phyloP scores from a whole-genome alignment of 92 coral and sea anemone genomes.

The Phymanthus crucifer region DNA sequence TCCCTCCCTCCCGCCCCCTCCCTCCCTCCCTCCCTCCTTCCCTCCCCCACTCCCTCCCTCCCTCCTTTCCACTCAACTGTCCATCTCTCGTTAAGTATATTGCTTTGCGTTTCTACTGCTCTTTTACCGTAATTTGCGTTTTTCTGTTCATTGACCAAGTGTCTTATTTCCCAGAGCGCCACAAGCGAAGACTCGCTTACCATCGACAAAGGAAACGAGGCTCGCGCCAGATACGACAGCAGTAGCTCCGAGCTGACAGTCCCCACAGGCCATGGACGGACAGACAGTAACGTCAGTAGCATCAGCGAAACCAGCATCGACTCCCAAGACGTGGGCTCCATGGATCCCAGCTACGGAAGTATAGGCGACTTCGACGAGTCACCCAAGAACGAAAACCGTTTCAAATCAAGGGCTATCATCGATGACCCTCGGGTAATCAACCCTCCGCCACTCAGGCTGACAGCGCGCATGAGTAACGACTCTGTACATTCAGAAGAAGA shows the following conservation, averaged over 20 bases:
- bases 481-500: constrained; percentile 6
- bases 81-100: not conserved
- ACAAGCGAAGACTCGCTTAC: not conserved
- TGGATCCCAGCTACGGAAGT: constrained; percentile 57
- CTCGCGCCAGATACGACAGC: constrained; percentile 34
- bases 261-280: constrained; percentile 54
- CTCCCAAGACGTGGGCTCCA: constrained; percentile 33
- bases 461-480: constrained; percentile 2
- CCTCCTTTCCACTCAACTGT: not conserved
- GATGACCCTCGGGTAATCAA: constrained; percentile 8
- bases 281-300: constrained; percentile 71
- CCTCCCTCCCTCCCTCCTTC: not conserved
- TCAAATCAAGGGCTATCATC: not conserved
- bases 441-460: constrained; percentile 30
- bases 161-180: not conserved
- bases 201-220: not conserved
- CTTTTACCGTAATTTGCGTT: not conserved
- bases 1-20: not conserved
- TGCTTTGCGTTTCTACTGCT: not conserved
- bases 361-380: constrained; percentile 30
- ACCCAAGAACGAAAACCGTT: not conserved
- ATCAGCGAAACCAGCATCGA: constrained; percentile 73
- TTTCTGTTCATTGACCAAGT: not conserved
- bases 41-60: not conserved
- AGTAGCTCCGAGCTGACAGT: constrained; percentile 44